Evolutionary conservation across 2,797 vertebrate species (phyloP).

Genomic region (Sciaenops ocellatus): DNA sequence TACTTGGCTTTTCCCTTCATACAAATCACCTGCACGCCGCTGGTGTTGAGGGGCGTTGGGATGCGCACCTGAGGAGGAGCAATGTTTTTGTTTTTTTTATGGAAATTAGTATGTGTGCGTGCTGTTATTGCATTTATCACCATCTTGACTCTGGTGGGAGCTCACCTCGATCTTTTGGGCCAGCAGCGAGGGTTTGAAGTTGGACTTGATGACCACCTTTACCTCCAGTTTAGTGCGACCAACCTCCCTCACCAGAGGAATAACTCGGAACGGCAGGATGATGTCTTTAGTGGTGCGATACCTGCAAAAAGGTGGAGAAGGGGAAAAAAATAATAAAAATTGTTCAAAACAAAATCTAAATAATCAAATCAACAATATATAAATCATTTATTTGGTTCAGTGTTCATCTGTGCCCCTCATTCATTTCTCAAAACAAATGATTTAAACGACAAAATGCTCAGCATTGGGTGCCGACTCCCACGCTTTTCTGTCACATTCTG

Average conservation of each 20-base stretch:
- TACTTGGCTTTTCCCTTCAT: constrained; percentile 99
- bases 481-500: background rate
- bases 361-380: background rate
- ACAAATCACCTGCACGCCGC: constrained; percentile 99
- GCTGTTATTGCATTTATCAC: background rate
- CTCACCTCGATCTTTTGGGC: constrained; percentile 99
- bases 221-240: constrained; percentile 98
- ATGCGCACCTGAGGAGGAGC: constrained; percentile 91
- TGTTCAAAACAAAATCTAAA: too few relatives aligned
- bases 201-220: constrained; percentile 99
- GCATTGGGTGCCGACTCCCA: background rate
- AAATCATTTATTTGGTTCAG: background rate
- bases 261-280: constrained; percentile 98
- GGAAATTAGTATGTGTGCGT: too few relatives aligned
- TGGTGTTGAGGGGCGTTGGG: constrained; percentile 97
- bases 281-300: constrained; percentile 99
- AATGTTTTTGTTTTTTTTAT: too few relatives aligned
- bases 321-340: background rate
- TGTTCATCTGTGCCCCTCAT: too few relatives aligned
- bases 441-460: background rate
- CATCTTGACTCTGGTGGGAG: background rate
- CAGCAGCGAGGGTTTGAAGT: constrained; percentile 98
- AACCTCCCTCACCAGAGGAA: constrained; percentile 97
- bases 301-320: constrained; percentile 74
- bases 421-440: background rate